Conservation (phyloP, 2,113 vertebrate species). For the Arizona elegans region DNA sequence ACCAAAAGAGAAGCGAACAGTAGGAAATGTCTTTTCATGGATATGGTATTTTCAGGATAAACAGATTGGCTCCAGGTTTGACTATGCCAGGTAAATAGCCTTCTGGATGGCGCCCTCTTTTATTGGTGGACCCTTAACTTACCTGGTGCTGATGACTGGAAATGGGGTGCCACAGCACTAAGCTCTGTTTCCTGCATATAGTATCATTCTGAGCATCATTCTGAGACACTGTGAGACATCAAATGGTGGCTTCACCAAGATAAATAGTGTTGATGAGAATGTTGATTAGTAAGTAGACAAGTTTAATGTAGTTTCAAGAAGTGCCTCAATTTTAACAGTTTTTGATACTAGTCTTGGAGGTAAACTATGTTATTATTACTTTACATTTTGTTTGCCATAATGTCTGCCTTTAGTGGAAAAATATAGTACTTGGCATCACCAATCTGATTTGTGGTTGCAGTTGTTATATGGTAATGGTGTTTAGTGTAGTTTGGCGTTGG, state of each 20-base stretch:
- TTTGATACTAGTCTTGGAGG: neutral
- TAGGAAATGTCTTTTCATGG: neutral
- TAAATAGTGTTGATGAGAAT: neutral
- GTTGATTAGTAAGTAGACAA: too few relatives aligned
- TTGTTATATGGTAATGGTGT: neutral
- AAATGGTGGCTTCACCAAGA: neutral
- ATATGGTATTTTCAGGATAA: conserved; percentile 5
- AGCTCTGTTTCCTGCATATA: neutral
- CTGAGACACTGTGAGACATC: neutral
- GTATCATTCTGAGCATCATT: neutral
- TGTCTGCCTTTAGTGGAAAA: neutral
- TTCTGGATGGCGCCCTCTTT: neutral
- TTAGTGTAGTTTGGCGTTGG: neutral
- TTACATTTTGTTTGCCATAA: neutral
- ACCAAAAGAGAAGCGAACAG: neutral
- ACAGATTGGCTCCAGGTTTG: neutral
- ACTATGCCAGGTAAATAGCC: too few relatives aligned
- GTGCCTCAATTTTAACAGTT: neutral
- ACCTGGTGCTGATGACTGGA: neutral
- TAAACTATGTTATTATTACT: neutral
- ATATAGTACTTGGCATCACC: neutral
- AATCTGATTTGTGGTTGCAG: neutral
- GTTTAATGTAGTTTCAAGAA: neutral
- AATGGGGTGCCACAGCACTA: neutral
- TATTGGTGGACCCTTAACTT: neutral